These are phyloP conservation scores for Amia ocellicauda DNA, from an alignment of 2,113 vertebrate genomes.

Conservation along the genomic window DNA sequence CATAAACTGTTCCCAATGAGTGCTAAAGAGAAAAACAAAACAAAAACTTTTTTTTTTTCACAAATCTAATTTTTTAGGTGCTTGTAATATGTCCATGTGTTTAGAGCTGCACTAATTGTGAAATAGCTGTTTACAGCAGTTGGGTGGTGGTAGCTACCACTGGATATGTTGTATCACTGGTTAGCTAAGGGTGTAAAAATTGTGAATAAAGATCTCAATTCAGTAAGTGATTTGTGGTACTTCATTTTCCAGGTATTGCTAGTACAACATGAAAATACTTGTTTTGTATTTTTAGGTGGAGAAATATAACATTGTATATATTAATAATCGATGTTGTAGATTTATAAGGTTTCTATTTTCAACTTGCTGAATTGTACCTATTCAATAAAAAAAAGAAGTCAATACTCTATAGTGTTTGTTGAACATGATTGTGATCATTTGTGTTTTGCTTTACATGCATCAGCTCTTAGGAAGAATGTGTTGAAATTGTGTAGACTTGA, in stretches of 20 bases:
- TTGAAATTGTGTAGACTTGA: too few species aligned
- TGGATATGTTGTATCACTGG: slow-evolving; percentile 6
- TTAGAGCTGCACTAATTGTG: not conserved
- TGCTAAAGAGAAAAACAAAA: not conserved
- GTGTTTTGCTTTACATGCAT: too few species aligned
- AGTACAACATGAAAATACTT: too few species aligned
- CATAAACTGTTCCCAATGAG: not conserved
- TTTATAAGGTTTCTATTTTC: slow-evolving; percentile 55
- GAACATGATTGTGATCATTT: too few species aligned
- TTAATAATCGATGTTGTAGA: slow-evolving; percentile 40
- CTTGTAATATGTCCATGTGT: not conserved
- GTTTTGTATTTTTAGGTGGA: slow-evolving; percentile 33
- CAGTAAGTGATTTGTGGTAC: not conserved
- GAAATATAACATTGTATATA: slow-evolving; percentile 38
- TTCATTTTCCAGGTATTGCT: not conserved
- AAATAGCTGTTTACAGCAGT: not conserved
- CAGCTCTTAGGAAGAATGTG: too few species aligned
- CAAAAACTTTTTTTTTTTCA: too few species aligned
- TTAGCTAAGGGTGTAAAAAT: slow-evolving; percentile 28
- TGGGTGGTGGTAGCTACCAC: not conserved
- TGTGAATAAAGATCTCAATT: slow-evolving; percentile 50
- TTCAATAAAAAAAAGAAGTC: slow-evolving; percentile 49
- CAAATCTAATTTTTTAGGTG: slow-evolving; percentile 5
- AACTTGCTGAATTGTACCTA: slow-evolving; percentile 42
- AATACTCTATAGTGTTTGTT: too few species aligned